phyloP scores from a whole-genome alignment of 2,113 vertebrate genomes.

The Psittacara wagleri region DNA sequence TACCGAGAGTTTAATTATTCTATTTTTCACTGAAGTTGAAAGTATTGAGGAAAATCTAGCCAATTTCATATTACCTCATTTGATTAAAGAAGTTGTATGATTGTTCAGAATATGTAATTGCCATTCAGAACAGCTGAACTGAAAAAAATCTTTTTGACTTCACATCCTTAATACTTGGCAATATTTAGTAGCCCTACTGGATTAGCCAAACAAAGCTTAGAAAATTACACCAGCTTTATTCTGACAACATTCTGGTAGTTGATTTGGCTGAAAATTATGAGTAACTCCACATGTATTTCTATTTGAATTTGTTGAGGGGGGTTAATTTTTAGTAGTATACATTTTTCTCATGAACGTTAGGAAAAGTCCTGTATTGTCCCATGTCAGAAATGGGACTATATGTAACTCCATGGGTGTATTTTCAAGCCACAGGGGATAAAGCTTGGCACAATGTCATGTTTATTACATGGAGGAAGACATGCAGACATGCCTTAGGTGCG shows the following conservation, averaged over 20 bases:
- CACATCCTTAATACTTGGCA: background rate
- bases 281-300: background rate
- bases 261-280: background rate
- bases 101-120: constrained; percentile 58
- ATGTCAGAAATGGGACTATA: background rate
- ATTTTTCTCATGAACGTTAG: background rate
- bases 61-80: constrained; percentile 55
- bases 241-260: background rate
- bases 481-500: background rate
- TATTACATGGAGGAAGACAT: background rate
- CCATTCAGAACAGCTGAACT: constrained; percentile 11
- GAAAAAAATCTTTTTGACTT: constrained; percentile 1
- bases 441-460: background rate
- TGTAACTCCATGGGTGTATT: background rate
- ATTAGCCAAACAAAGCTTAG: background rate
- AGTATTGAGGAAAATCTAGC: constrained; percentile 50
- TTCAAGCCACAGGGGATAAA: background rate
- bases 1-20: constrained; percentile 69
- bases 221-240: background rate
- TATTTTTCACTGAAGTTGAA: constrained; percentile 71
- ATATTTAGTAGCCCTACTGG: background rate
- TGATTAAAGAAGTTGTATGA: constrained; percentile 66
- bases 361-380: background rate
- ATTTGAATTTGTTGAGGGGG: background rate
- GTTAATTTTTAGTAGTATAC: background rate